Evolutionary conservation across 2,113 vertebrate species (phyloP).

Genomic region (Argyrosomus japonicus): DNA sequence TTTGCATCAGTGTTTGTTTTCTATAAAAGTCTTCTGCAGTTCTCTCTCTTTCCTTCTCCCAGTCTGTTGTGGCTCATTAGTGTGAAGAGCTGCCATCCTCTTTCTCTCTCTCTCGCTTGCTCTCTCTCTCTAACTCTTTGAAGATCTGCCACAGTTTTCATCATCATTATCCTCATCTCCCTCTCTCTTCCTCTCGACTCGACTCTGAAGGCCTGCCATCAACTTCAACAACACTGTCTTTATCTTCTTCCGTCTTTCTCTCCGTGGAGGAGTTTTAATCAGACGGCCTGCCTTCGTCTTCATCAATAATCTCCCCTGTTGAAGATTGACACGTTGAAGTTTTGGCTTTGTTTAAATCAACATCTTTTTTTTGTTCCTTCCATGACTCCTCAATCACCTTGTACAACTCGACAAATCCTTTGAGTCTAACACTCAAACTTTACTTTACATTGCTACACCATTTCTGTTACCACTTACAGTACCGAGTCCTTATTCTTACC

Average conservation of each 20-base stretch:
- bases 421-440: not conserved
- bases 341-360: constrained; percentile 17
- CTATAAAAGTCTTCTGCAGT: not conserved
- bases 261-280: constrained; percentile 11
- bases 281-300: constrained; percentile 23
- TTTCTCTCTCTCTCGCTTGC: not conserved
- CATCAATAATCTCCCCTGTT: constrained; percentile 12
- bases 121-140: constrained; percentile 28
- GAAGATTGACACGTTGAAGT: not conserved
- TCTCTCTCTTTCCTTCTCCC: not conserved
- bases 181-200: constrained; percentile 4
- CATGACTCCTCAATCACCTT: no score
- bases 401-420: not conserved
- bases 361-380: constrained; percentile 1
- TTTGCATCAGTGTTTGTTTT: constrained; percentile 15
- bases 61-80: constrained; percentile 52
- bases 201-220: constrained; percentile 35
- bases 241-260: not conserved
- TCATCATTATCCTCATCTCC: constrained; percentile 44
- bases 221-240: not conserved
- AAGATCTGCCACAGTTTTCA: constrained; percentile 44
- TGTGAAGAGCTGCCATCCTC: constrained; percentile 41
- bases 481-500: not conserved
- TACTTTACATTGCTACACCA: not conserved
- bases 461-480: no score